A percentile compares a stretch with the other conserved stretches of the same genome.
These are phyloP conservation scores for Anagyrus pseudococci DNA, from an alignment of 2,888 invertebrate species.

Conservation along the genomic window DNA sequence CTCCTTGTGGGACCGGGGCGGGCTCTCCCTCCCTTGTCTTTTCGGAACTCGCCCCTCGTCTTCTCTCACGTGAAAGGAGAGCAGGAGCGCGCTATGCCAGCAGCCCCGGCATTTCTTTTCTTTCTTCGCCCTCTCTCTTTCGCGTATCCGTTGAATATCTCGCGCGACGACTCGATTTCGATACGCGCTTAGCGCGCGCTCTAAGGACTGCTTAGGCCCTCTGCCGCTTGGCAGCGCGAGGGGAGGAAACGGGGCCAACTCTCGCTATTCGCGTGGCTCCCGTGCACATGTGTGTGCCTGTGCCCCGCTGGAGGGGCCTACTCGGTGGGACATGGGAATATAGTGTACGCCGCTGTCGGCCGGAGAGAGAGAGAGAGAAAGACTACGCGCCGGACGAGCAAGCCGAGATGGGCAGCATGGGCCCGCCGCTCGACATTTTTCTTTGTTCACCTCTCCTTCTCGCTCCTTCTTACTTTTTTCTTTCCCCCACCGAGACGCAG, in stretches of 20 bases:
- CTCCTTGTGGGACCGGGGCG: neutral
- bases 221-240: too few relatives aligned
- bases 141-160: slow-evolving; percentile 19
- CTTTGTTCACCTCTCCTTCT: slow-evolving; percentile 17
- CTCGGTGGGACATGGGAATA: too few relatives aligned
- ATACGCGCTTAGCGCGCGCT: slow-evolving; percentile 3
- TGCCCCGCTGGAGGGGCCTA: too few relatives aligned
- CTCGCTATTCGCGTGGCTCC: too few relatives aligned
- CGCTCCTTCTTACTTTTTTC: neutral
- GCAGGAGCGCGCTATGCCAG: too few relatives aligned
- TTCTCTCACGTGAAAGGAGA: slow-evolving; percentile 28
- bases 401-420: slow-evolving; percentile 10
- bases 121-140: slow-evolving; percentile 4
- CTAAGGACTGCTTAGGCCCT: neutral
- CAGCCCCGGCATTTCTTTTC: slow-evolving; percentile 24
- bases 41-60: slow-evolving; percentile 1
- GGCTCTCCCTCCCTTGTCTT: too few relatives aligned
- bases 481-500: too few relatives aligned
- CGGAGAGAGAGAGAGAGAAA: neutral
- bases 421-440: slow-evolving; percentile 8
- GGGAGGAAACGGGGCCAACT: slow-evolving; percentile 6
- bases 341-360: neutral
- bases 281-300: too few relatives aligned
- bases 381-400: too few relatives aligned
- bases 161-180: slow-evolving; percentile 13